Evolutionary conservation across 2,888 invertebrate species (phyloP).

Genomic region (Laothoe populi): DNA sequence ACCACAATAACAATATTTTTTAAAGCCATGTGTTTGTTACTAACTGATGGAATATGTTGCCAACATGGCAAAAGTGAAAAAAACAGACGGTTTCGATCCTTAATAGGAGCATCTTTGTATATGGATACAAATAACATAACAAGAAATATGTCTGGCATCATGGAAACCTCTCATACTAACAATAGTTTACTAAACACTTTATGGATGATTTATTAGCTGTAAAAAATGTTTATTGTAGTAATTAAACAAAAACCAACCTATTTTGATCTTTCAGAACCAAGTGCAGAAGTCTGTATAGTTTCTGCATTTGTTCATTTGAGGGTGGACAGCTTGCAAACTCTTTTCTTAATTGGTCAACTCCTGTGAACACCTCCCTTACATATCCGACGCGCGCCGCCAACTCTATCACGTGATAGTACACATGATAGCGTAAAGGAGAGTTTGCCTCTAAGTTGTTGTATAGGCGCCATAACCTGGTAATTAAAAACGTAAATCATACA

Average conservation of each 20-base stretch:
- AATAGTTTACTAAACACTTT: no score
- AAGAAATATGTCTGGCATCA: no score
- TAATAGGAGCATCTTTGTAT: no score
- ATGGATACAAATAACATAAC: no score
- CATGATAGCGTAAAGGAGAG: slow-evolving; percentile 94
- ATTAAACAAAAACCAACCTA: slow-evolving; percentile 79
- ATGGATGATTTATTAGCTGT: no score
- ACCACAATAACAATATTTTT: no score
- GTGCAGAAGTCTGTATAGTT: slow-evolving; percentile 94
- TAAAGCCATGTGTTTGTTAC: no score
- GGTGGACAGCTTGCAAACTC: slow-evolving; percentile 92
- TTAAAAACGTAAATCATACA: background rate
- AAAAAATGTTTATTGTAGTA: background rate
- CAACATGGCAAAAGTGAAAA: no score
- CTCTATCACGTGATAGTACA: slow-evolving; percentile 96
- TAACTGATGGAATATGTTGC: no score
- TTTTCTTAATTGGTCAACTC: slow-evolving; percentile 92
- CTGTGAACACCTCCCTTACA: slow-evolving; percentile 92
- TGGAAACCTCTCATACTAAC: no score
- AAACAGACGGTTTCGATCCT: no score
- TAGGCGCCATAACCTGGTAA: slow-evolving; percentile 92
- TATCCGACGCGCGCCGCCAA: slow-evolving; percentile 95
- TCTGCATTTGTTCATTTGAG: slow-evolving; percentile 95
- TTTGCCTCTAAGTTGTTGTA: slow-evolving; percentile 95
- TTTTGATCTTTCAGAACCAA: slow-evolving; percentile 95